Percentiles rank a stretch among this genome's conserved stretches.
Evolutionary conservation across 1,140 invertebrate species (phyloP).

Genomic region (Cherax destructor): DNA sequence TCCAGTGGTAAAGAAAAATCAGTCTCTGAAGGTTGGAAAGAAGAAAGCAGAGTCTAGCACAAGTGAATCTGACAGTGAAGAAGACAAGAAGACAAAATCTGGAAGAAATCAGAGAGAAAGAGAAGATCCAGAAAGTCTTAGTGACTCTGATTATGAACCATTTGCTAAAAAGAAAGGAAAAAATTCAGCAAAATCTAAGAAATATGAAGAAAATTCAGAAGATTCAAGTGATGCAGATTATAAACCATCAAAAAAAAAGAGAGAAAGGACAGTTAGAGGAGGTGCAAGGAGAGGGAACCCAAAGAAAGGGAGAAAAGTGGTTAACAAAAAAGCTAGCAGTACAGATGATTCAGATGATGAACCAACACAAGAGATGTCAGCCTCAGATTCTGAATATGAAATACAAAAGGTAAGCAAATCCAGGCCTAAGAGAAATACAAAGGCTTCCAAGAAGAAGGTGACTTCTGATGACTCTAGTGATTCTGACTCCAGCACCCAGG

Average conservation of each 20-base stretch:
- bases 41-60: neutral
- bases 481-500: neutral
- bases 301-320: neutral
- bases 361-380: too few relatives aligned
- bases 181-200: neutral
- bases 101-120: neutral
- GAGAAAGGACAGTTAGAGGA: neutral
- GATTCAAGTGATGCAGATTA: neutral
- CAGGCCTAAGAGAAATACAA: too few relatives aligned
- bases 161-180: too few relatives aligned
- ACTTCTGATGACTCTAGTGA: neutral
- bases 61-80: neutral
- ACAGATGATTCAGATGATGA: constrained; percentile 4
- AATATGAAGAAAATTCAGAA: neutral
- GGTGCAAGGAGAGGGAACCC: neutral
- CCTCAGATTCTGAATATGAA: neutral
- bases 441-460: too few relatives aligned
- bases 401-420: neutral
- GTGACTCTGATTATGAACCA: neutral
- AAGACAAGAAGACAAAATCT: neutral
- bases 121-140: neutral
- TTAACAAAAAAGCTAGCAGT: neutral
- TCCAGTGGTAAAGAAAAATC: neutral
- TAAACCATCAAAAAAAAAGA: neutral
- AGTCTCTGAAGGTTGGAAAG: neutral